Base-by-base conservation (phyloP, 2,113 vertebrate genomes). In the Emydocephalus ijimae region DNA sequence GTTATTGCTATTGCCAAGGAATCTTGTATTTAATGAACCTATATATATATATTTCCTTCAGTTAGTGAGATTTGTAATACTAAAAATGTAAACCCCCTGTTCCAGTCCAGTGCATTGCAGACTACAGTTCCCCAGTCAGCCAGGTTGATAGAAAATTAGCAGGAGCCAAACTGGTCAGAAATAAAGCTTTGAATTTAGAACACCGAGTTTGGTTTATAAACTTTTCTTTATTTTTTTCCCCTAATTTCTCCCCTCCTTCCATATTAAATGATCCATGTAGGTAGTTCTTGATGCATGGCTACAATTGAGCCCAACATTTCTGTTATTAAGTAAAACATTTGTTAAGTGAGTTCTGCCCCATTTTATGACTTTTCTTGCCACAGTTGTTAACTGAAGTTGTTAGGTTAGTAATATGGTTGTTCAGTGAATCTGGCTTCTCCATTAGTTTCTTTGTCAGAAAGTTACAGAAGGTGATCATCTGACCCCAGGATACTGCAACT, bases 181-280 rank as follows among this genome's bases (percentile, higher is more conserved):
- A 50, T 85, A 0, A 0, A 11, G 55, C 9, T 14, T 92, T 2
- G 0, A 45, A 0, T 90, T 29, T 18, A 3, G 56, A 95, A 26
- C n/a, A 34, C 34, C 64, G 55, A 88, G n/a, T 39, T 88, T 64
- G 87, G 26, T 55, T 90, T 56, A 45, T 7, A 0, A 7, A 48
- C 39, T 0, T 2, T n/a, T 87, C 24, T 69, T 64, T 26, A 54
- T 24, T 91, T n/a, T 34, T 50, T n/a, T 15, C 6, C 39, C 39
- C 39, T 34, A 74, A n/a, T 45, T 61, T 52, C 88, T 20, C 20
- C 20, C 64, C 29, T 45, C 3, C 26, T 10, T 3, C 59, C 59
- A 11, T 18, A 34, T 74, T 34, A 74, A 92, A 1, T 1, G 8
- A 74, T 59, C 29, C 39, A 48, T 34, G 52, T 26, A 64, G 59